Percentiles rank a stretch among this genome's conserved stretches.
These are phyloP conservation scores for Dysmachus trigonus DNA, from an alignment of 2,888 invertebrate genomes.

Conservation along the genomic window DNA sequence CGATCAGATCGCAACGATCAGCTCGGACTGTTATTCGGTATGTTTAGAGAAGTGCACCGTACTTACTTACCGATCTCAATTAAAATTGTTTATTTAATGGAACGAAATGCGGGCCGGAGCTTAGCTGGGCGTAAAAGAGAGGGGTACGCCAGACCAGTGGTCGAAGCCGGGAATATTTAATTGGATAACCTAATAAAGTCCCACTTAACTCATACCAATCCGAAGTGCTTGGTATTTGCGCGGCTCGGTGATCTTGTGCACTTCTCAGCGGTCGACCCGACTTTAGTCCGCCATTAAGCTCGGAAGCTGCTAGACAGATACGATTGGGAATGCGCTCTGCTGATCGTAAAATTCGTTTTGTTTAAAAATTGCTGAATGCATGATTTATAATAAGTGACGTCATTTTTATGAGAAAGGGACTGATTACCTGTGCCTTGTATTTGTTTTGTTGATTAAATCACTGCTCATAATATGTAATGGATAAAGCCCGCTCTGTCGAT, in stretches of 20 bases:
- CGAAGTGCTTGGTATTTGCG: constrained; percentile 16
- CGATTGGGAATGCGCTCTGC: not conserved
- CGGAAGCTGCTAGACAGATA: not conserved
- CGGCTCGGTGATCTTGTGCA: not conserved
- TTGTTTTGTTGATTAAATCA: not conserved
- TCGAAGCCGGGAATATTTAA: constrained; percentile 23
- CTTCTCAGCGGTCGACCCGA: not conserved
- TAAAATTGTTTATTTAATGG: constrained; percentile 4
- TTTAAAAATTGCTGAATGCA: not conserved
- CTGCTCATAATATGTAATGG: not conserved
- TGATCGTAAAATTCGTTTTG: not conserved
- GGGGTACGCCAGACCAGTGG: not conserved
- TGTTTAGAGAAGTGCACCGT: not conserved
- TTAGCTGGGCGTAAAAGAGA: not conserved
- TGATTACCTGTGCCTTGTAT: not conserved
- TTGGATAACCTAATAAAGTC: constrained; percentile 38
- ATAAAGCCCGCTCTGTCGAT: not conserved
- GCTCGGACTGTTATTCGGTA: not conserved
- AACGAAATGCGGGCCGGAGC: not conserved
- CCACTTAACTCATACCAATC: constrained; percentile 29
- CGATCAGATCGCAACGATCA: not conserved
- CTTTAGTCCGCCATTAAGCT: constrained; percentile 24
- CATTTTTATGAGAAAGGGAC: not conserved
- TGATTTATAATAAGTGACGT: not conserved
- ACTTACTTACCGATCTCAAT: not conserved